These are phyloP conservation scores for Ornithoptera alexandrae DNA, from an alignment of 2,888 invertebrate species.

Conservation along the genomic window DNA sequence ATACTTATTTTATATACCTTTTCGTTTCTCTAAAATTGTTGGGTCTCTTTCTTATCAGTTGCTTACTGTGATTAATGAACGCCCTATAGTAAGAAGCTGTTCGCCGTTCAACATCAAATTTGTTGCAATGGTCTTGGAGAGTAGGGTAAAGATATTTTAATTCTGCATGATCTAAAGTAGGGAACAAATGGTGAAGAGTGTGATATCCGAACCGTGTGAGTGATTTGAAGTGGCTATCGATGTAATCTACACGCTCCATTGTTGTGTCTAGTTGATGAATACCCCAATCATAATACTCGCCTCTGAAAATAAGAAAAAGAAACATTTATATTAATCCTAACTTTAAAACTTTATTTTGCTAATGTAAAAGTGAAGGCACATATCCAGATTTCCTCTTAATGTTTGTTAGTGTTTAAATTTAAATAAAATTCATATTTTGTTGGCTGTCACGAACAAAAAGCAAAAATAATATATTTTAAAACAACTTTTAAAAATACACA, in stretches of 20 bases:
- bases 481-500: too few species aligned
- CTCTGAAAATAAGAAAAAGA: slow-evolving; percentile 70
- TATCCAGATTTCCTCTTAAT: too few species aligned
- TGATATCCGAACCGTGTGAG: slow-evolving; percentile 89
- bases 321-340: not conserved
- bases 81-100: slow-evolving; percentile 80
- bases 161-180: slow-evolving; percentile 88
- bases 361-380: too few species aligned
- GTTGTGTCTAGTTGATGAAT: slow-evolving; percentile 87
- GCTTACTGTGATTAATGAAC: slow-evolving; percentile 83
- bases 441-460: too few species aligned
- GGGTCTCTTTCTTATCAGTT: slow-evolving; percentile 61
- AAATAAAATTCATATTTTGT: too few species aligned
- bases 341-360: too few species aligned
- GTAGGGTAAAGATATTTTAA: slow-evolving; percentile 83
- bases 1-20: slow-evolving; percentile 4
- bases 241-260: slow-evolving; percentile 84
- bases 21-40: slow-evolving; percentile 54
- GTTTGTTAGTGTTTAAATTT: too few species aligned
- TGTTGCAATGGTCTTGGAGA: slow-evolving; percentile 81
- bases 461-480: too few species aligned
- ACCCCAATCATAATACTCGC: slow-evolving; percentile 84
- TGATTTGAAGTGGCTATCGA: slow-evolving; percentile 82
- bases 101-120: slow-evolving; percentile 79
- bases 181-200: slow-evolving; percentile 88